Evolutionary conservation across 2,888 invertebrate species (phyloP).

Genomic region (Ypsolopha scabrella): DNA sequence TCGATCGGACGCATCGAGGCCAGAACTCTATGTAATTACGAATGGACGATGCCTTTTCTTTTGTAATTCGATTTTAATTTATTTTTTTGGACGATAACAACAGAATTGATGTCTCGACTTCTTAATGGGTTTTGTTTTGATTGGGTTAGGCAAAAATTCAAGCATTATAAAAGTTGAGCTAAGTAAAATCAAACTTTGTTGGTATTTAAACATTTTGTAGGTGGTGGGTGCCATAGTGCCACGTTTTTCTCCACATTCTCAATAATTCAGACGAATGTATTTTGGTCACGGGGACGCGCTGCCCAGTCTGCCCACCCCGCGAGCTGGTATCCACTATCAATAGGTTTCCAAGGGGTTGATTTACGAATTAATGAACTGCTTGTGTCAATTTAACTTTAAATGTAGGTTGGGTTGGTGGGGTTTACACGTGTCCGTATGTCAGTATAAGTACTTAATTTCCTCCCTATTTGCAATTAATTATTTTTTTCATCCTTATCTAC

Average conservation of each 20-base stretch:
- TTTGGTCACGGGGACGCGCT: conserved; percentile 60
- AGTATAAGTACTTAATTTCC: conserved; percentile 17
- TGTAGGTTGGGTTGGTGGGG: neutral
- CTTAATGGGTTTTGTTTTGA: neutral
- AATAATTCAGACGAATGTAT: conserved; percentile 60
- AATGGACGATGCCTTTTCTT: conserved; percentile 3
- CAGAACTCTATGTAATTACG: conserved; percentile 54
- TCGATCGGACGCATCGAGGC: conserved; percentile 39
- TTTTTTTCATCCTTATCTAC: no score
- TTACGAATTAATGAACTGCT: conserved; percentile 37
- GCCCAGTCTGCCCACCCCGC: conserved; percentile 24
- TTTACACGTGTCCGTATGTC: neutral
- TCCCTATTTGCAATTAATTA: neutral
- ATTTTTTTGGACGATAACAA: neutral
- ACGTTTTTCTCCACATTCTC: conserved; percentile 20
- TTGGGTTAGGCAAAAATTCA: neutral
- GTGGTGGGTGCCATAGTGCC: conserved; percentile 20
- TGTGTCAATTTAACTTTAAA: conserved; percentile 7
- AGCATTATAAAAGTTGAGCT: neutral
- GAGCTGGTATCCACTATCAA: conserved; percentile 19
- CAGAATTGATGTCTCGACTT: neutral
- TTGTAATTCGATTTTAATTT: neutral
- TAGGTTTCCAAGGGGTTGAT: conserved; percentile 33
- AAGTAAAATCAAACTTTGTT: conserved; percentile 12
- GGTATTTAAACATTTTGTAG: conserved; percentile 18